Percentiles rank a stretch among this genome's conserved stretches.
These are phyloP conservation scores for Catostomus latipinnis DNA, from an alignment of 2,797 vertebrate species.

Conservation along the genomic window DNA sequence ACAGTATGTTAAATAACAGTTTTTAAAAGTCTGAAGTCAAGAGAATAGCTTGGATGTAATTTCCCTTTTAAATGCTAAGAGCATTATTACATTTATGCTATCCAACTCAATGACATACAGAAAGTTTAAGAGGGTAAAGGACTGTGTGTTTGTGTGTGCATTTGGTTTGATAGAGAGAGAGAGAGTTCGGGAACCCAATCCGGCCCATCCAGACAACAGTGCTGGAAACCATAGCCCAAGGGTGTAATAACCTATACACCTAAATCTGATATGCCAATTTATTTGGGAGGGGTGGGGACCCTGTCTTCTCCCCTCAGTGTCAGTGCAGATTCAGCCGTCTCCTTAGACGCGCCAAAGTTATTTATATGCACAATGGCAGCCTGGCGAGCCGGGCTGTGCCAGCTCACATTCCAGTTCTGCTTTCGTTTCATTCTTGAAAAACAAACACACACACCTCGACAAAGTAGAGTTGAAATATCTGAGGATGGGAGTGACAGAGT, in stretches of 20 bases:
- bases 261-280: slow-evolving; percentile 87
- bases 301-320: slow-evolving; percentile 77
- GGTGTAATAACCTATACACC: slow-evolving; percentile 88
- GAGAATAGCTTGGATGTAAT: too few species aligned
- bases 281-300: slow-evolving; percentile 76
- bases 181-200: slow-evolving; percentile 76
- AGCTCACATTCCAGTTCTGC: slow-evolving; percentile 75
- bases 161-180: slow-evolving; percentile 55
- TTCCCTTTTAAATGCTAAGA: not conserved
- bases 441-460: slow-evolving; percentile 70
- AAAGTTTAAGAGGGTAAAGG: slow-evolving; percentile 65
- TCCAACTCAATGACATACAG: slow-evolving; percentile 46
- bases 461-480: slow-evolving; percentile 48
- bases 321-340: slow-evolving; percentile 79
- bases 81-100: not conserved
- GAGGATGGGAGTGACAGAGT: too few species aligned
- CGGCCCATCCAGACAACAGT: slow-evolving; percentile 70
- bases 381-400: slow-evolving; percentile 76
- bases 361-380: slow-evolving; percentile 84
- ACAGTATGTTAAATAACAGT: not conserved
- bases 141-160: slow-evolving; percentile 47
- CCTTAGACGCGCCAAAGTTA: slow-evolving; percentile 76
- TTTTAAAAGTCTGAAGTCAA: not conserved
- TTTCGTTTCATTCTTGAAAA: slow-evolving; percentile 82
- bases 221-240: slow-evolving; percentile 81